Percentiles rank a stretch among this genome's conserved stretches.
These are phyloP conservation scores for Leucophenga montana DNA, from an alignment of 2,888 invertebrate species.

Conservation along the genomic window DNA sequence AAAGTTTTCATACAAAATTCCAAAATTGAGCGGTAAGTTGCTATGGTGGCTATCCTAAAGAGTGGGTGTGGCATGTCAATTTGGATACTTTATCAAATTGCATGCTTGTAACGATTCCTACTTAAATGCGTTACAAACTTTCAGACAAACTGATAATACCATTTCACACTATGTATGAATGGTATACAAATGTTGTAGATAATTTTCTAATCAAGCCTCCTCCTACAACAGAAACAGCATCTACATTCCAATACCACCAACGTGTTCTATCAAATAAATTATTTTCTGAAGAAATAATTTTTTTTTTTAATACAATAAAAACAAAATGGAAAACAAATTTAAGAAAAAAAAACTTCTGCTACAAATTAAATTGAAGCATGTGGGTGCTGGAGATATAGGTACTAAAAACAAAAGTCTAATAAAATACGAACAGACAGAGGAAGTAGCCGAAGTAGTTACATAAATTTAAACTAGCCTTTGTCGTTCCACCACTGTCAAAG, in stretches of 20 bases:
- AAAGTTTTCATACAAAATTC: no score
- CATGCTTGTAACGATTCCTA: no score
- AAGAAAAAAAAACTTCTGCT: neutral
- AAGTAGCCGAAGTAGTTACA: slow-evolving; percentile 3
- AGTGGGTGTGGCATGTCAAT: no score
- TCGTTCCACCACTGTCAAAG: no score
- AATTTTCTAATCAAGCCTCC: slow-evolving; percentile 18
- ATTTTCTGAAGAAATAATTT: neutral
- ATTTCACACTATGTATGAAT: no score
- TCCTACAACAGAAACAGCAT: slow-evolving; percentile 5
- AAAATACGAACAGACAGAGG: neutral
- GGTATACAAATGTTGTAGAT: neutral
- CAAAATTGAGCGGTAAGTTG: no score
- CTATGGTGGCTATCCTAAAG: no score
- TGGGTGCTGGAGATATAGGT: neutral
- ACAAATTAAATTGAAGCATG: slow-evolving; percentile 9
- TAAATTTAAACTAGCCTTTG: neutral
- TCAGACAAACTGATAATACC: no score
- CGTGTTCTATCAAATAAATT: neutral
- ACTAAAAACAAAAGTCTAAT: slow-evolving; percentile 1
- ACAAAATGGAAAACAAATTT: neutral
- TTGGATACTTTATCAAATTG: no score
- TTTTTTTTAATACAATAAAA: neutral
- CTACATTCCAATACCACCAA: neutral
- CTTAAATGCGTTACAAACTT: no score